Conservation (phyloP, 92 coral and sea anemone species). For the Zoanthus sansibaricus region DNA sequence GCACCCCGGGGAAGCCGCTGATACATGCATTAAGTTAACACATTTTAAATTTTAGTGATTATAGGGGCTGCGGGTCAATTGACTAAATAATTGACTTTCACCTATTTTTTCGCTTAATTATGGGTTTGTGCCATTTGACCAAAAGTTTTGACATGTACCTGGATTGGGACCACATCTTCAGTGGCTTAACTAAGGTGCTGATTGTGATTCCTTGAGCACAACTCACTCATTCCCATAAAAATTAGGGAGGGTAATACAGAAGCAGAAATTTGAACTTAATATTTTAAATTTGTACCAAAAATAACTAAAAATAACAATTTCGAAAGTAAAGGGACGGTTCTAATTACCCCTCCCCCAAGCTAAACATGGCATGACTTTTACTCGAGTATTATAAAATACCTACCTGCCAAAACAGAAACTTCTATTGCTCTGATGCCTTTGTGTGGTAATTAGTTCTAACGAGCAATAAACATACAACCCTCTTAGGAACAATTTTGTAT, state of each 20-base stretch:
- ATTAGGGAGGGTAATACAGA: neutral
- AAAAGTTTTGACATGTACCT: slow-evolving; percentile 4
- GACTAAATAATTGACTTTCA: neutral
- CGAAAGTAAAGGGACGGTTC: neutral
- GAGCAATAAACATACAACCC: slow-evolving; percentile 17
- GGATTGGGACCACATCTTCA: slow-evolving; percentile 13
- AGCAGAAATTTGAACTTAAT: slow-evolving; percentile 35
- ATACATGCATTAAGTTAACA: neutral
- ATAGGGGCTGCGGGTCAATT: neutral
- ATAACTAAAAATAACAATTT: neutral
- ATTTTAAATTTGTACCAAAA: neutral
- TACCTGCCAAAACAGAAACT: slow-evolving; percentile 22
- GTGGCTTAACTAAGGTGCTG: slow-evolving; percentile 12
- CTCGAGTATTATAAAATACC: too few species aligned
- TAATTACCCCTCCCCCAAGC: neutral
- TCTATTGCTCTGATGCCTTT: slow-evolving; percentile 26
- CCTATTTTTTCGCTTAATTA: neutral
- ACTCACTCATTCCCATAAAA: slow-evolving; percentile 35
- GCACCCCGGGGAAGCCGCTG: slow-evolving; percentile 32
- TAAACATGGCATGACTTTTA: slow-evolving; percentile 10
- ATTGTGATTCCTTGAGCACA: neutral
- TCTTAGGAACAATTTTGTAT: slow-evolving; percentile 13
- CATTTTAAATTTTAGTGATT: slow-evolving; percentile 6
- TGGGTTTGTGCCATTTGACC: neutral
- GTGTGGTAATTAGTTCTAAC: slow-evolving; percentile 22